Base-by-base conservation (phyloP, 2,113 vertebrate genomes). In the Bubalus kerabau region DNA sequence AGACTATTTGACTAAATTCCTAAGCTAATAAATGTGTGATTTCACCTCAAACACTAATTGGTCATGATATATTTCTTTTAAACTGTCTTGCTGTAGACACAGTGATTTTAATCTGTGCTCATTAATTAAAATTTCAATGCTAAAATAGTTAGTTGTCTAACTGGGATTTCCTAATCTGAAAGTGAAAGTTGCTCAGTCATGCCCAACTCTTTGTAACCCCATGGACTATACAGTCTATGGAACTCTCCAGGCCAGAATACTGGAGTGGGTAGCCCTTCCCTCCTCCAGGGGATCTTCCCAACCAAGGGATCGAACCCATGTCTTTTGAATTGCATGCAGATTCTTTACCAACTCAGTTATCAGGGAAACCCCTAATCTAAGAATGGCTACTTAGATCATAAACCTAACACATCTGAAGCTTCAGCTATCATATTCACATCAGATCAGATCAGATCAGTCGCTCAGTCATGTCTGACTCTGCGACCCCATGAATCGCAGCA, bases 51-150 rank as follows among this genome's bases (percentile, higher is more conserved):
- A 28, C 26, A 90, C 30, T 92, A 76, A 90, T 59, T 89, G n/a
- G 62, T 89, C 28, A 40, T 56, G 16, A 56, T 82, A 15, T 30
- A 19, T 64, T 93, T 91, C 16, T 71, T 92, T 94, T 50, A 59
- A 83, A 94, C 83, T 94, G n/a, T 12, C 40, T 94, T 96, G 74
- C 32, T 36, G 54, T 2, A 78, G 28, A 59, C 30, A 36, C 11
- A 87, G 52, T 48, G 48, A 90, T 83, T 90, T 57, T 96, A 82
- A 74, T 96, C 48, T 94, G 7, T 43, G 8, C 6, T 87, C 17
- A 54, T 87, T 87, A 76, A 52, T 46, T 83, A 59, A 80, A 56
- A 93, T 4, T 48, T 83, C 2, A 80, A 16, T 83, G 43, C 6
- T 83, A 59, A 2, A 21, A 24, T 24, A 67, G 57, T 64, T 36